Conservation (phyloP, 2,797 vertebrate genomes). For the Lycodopsis pacificus region DNA sequence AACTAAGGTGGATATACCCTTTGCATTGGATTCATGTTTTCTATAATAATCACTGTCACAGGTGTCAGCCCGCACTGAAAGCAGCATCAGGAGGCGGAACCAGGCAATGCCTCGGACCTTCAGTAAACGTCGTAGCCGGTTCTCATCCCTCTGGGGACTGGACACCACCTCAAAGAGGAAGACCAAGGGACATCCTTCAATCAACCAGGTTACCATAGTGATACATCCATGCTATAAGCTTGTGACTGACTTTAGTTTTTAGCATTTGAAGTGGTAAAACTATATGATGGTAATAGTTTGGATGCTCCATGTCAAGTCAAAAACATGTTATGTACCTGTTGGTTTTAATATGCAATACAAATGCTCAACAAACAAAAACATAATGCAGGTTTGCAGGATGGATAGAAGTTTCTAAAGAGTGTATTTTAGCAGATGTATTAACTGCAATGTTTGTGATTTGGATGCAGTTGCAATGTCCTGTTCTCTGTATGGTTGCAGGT, state of each 20-base stretch:
- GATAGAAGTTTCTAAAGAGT: not conserved
- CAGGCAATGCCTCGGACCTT: constrained; percentile 93
- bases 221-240: not conserved
- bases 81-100: constrained; percentile 87
- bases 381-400: not conserved
- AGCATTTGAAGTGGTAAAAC: not conserved
- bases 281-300: not conserved
- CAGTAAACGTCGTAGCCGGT: constrained; percentile 94
- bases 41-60: constrained; percentile 53
- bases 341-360: not conserved
- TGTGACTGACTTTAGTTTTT: not conserved
- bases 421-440: not conserved
- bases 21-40: not conserved
- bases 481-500: constrained; percentile 83
- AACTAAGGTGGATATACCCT: not conserved
- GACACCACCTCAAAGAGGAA: constrained; percentile 96
- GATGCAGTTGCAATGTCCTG: not conserved
- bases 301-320: not conserved
- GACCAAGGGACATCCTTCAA: constrained; percentile 90
- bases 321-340: not conserved
- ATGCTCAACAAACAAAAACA: not conserved
- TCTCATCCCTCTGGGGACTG: constrained; percentile 98
- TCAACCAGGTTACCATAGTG: constrained; percentile 88
- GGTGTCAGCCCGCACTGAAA: constrained; percentile 94
- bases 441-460: not conserved